A percentile compares a stretch with the other conserved stretches of the same genome.
Evolutionary conservation across 2,888 invertebrate species (phyloP).

Genomic region (Acronicta psi): DNA sequence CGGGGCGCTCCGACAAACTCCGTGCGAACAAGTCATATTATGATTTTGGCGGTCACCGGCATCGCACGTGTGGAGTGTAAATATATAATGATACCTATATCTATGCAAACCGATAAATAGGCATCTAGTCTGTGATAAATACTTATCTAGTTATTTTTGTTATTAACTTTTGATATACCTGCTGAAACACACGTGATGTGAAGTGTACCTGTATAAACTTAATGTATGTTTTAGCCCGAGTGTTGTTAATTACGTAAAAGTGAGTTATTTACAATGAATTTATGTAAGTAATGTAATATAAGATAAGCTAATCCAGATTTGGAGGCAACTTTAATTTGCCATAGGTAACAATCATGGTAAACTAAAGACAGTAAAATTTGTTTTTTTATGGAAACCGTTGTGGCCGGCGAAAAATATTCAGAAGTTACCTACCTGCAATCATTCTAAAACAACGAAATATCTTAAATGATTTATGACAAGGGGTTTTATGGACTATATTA

Average conservation of each 20-base stretch:
- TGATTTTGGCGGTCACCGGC: slow-evolving; percentile 60
- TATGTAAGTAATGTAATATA: slow-evolving; percentile 7
- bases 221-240: background rate
- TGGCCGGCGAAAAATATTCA: too few relatives aligned
- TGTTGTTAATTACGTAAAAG: slow-evolving; percentile 15
- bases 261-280: slow-evolving; percentile 29
- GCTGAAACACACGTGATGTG: background rate
- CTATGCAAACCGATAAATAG: slow-evolving; percentile 6
- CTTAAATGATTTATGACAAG: too few relatives aligned
- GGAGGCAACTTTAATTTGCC: too few relatives aligned
- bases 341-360: too few relatives aligned
- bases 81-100: background rate
- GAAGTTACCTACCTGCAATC: too few relatives aligned
- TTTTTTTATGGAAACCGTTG: too few relatives aligned
- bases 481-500: too few relatives aligned
- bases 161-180: background rate
- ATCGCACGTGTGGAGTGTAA: slow-evolving; percentile 56
- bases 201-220: slow-evolving; percentile 7
- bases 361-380: too few relatives aligned
- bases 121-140: slow-evolving; percentile 11
- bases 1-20: slow-evolving; percentile 32
- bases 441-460: too few relatives aligned
- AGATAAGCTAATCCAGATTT: too few relatives aligned
- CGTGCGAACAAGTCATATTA: slow-evolving; percentile 35
- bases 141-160: background rate